A percentile compares a stretch with the other conserved stretches of the same genome.
Evolutionary conservation across 2,797 vertebrate species (phyloP).

Genomic region (Zonotrichia albicollis): DNA sequence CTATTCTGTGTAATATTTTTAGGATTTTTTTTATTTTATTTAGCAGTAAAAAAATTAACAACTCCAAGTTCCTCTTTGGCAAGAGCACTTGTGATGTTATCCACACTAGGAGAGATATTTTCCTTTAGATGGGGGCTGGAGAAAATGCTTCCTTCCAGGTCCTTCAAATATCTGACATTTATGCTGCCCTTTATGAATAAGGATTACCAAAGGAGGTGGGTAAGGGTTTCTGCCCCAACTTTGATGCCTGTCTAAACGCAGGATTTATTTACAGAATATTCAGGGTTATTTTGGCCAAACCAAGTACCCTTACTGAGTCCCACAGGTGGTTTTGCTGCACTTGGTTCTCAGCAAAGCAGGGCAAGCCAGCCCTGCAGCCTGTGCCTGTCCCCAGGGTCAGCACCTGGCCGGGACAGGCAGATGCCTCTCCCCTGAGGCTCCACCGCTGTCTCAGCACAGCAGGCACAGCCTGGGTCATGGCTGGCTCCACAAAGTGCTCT

Average conservation of each 20-base stretch:
- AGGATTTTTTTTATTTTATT: background rate
- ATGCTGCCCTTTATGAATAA: background rate
- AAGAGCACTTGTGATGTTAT: background rate
- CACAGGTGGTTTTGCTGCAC: background rate
- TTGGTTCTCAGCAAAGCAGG: background rate
- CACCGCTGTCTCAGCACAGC: fast-evolving
- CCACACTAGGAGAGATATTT: background rate
- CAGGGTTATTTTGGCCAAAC: background rate
- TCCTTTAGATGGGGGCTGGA: background rate
- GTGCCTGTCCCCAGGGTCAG: background rate
- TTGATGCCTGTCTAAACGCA: background rate
- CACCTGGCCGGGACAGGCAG: background rate
- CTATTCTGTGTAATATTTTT: background rate
- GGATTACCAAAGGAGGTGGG: background rate
- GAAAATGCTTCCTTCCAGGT: background rate
- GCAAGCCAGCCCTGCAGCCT: background rate
- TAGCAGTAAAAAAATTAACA: background rate
- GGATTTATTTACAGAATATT: background rate
- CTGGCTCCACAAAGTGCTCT: fast-evolving
- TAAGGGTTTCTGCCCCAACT: background rate
- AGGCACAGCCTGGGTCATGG: fast-evolving
- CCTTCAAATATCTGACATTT: background rate
- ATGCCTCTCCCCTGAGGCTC: background rate
- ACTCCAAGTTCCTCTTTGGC: background rate
- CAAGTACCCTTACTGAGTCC: background rate